Evolutionary conservation across 2,888 invertebrate species (phyloP).

Genomic region (Leucophenga montana): DNA sequence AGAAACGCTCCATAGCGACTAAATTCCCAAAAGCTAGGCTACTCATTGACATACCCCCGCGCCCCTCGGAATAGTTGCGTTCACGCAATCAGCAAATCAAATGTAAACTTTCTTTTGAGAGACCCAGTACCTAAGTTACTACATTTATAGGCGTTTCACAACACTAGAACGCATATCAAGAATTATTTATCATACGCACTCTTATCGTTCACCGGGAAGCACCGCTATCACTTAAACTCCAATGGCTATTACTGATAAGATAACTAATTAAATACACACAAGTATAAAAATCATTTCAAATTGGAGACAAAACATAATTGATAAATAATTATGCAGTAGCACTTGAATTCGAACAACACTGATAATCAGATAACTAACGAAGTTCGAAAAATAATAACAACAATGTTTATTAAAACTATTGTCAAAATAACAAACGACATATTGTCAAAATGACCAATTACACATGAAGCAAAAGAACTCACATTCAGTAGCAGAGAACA

Average conservation of each 20-base stretch:
- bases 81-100: too few species aligned
- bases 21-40: too few species aligned
- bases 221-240: neutral
- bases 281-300: neutral
- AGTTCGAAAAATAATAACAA: neutral
- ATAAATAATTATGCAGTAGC: constrained; percentile 9
- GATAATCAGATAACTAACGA: neutral
- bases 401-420: neutral
- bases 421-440: constrained; percentile 28
- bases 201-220: neutral
- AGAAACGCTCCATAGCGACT: too few species aligned
- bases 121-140: too few species aligned
- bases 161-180: too few species aligned
- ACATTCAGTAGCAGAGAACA: constrained; percentile 1
- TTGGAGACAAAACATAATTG: constrained; percentile 14
- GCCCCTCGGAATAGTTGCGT: too few species aligned
- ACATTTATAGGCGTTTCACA: too few species aligned
- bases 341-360: neutral
- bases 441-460: constrained; percentile 31
- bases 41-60: too few species aligned
- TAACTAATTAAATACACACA: neutral
- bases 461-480: constrained; percentile 25
- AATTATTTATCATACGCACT: too few species aligned
- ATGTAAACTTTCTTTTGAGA: too few species aligned
- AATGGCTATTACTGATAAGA: neutral